Evolutionary conservation across 2,113 vertebrate species (phyloP).

Genomic region (Apus apus): DNA sequence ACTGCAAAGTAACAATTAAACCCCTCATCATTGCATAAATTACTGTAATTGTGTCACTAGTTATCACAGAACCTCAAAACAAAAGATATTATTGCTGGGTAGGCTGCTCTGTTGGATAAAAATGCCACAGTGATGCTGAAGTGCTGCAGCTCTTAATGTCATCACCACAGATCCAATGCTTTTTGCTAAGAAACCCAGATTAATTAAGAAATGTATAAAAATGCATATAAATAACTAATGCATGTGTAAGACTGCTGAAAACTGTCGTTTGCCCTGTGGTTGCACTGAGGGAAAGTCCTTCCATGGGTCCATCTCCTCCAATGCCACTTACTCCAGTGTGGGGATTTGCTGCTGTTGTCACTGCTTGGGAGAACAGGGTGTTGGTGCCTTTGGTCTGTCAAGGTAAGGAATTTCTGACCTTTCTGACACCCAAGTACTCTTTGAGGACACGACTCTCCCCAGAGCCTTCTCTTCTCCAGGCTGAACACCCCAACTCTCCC

Average conservation of each 20-base stretch:
- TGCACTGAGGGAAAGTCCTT: too few relatives aligned
- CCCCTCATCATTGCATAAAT: background rate
- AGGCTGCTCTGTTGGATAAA: background rate
- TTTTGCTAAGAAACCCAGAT: background rate
- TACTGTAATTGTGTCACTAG: background rate
- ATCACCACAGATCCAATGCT: background rate
- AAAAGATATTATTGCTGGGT: background rate
- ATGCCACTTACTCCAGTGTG: too few relatives aligned
- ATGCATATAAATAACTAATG: background rate
- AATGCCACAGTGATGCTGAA: background rate
- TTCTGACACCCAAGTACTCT: too few relatives aligned
- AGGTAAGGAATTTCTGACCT: too few relatives aligned
- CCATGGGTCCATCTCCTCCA: too few relatives aligned
- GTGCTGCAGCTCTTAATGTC: rapidly evolving
- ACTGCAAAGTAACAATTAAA: background rate
- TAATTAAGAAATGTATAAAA: background rate
- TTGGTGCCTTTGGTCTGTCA: too few relatives aligned
- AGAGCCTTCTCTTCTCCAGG: too few relatives aligned
- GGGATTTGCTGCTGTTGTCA: too few relatives aligned
- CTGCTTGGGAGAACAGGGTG: too few relatives aligned
- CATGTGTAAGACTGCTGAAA: background rate
- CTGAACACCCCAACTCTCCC: too few relatives aligned
- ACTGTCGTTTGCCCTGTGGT: background rate
- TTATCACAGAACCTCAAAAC: background rate
- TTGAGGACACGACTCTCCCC: too few relatives aligned